These are phyloP conservation scores for Laticauda colubrina DNA, from an alignment of 2,113 vertebrate species.

Conservation along the genomic window DNA sequence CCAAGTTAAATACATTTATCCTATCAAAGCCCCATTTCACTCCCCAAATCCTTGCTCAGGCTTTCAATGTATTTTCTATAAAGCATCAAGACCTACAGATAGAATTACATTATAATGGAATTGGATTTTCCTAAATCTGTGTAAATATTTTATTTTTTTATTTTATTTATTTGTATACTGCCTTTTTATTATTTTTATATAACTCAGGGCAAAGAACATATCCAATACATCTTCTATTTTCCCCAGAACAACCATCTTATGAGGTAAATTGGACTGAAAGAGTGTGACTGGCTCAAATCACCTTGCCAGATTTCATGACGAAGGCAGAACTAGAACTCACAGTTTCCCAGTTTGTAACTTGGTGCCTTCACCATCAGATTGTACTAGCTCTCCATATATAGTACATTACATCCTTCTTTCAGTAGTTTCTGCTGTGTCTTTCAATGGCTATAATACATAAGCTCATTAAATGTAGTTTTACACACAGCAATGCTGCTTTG, in stretches of 20 bases:
- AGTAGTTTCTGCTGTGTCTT: background rate
- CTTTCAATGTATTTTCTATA: background rate
- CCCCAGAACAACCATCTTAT: background rate
- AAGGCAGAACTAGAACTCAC: background rate
- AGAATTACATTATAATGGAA: background rate
- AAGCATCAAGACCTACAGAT: background rate
- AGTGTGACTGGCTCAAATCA: background rate
- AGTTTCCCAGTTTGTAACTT: background rate
- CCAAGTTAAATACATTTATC: background rate
- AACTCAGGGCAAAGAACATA: background rate
- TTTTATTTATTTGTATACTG: background rate
- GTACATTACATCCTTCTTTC: background rate
- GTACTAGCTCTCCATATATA: background rate
- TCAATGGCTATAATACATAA: background rate
- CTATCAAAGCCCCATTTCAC: background rate
- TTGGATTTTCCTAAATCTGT: background rate
- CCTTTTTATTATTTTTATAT: background rate
- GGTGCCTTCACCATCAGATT: background rate
- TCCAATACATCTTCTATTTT: background rate
- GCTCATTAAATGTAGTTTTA: background rate
- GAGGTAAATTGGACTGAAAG: background rate
- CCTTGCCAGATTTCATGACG: background rate
- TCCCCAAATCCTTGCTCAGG: background rate
- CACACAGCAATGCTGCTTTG: background rate
- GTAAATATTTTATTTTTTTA: background rate